These are phyloP conservation scores for Hipposideros armiger DNA, from an alignment of 2,113 vertebrate species.

Conservation along the genomic window DNA sequence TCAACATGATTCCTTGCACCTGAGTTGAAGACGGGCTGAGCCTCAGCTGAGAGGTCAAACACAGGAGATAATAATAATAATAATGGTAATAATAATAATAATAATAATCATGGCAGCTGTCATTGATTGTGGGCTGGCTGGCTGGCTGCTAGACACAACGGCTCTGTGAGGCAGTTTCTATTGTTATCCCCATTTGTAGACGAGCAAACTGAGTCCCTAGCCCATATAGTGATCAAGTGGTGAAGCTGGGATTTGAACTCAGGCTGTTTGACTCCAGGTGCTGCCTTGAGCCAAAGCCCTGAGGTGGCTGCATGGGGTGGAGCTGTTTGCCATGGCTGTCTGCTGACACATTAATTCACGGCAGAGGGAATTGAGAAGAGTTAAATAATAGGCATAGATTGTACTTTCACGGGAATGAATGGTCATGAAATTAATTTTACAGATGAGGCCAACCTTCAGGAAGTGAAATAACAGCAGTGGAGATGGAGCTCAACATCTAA, in stretches of 20 bases:
- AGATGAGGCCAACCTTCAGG: conserved; percentile 65
- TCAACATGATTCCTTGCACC: not conserved
- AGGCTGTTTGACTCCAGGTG: not conserved
- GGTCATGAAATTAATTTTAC: conserved; percentile 73
- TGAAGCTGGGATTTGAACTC: not conserved
- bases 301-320: not conserved
- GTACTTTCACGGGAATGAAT: conserved; percentile 63
- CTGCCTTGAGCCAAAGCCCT: not conserved
- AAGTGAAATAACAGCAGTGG: not conserved
- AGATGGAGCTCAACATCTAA: not conserved
- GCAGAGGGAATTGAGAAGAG: not conserved
- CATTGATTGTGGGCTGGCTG: not conserved
- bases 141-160: not conserved
- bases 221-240: not conserved
- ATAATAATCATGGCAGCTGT: not conserved
- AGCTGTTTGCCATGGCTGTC: conserved; percentile 19
- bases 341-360: conserved; percentile 26
- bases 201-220: not conserved
- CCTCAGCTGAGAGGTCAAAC: not conserved
- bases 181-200: not conserved
- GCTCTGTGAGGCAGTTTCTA: not conserved
- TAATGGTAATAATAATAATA: not conserved
- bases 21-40: not conserved
- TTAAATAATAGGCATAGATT: conserved; percentile 57
- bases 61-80: no score